These are phyloP conservation scores for Stegodyphus dumicola DNA, from an alignment of 1,140 invertebrate species.

Conservation along the genomic window DNA sequence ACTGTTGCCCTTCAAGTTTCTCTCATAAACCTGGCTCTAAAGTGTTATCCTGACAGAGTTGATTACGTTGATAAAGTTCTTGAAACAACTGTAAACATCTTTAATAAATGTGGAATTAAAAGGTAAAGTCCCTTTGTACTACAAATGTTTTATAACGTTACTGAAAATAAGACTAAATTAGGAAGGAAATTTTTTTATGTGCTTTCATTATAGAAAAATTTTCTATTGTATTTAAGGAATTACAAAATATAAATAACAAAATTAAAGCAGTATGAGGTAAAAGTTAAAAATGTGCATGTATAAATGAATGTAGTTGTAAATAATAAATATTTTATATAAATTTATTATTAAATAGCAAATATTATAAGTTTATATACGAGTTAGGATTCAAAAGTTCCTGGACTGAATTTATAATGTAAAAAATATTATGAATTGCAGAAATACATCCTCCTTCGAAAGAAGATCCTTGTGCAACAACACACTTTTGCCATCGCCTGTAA, in stretches of 20 bases:
- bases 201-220: too few relatives aligned
- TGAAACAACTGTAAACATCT: constrained; percentile 86
- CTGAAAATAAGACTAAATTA: not conserved
- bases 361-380: too few relatives aligned
- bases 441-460: too few relatives aligned
- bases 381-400: too few relatives aligned
- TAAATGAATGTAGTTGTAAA: too few relatives aligned
- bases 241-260: not conserved
- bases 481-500: too few relatives aligned
- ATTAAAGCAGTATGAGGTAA: not conserved
- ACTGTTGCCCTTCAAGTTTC: constrained; percentile 96
- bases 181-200: not conserved
- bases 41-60: constrained; percentile 94
- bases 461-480: too few relatives aligned
- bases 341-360: too few relatives aligned
- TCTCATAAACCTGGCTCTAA: constrained; percentile 92
- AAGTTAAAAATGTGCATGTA: too few relatives aligned
- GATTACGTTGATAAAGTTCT: constrained; percentile 97
- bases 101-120: constrained; percentile 81
- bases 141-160: not conserved
- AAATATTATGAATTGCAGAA: too few relatives aligned
- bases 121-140: constrained; percentile 71
- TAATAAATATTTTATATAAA: too few relatives aligned
- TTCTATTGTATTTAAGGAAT: not conserved
- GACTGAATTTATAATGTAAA: too few relatives aligned